Base-by-base conservation (phyloP, 2,113 vertebrate species). In the Aramus guarauna region DNA sequence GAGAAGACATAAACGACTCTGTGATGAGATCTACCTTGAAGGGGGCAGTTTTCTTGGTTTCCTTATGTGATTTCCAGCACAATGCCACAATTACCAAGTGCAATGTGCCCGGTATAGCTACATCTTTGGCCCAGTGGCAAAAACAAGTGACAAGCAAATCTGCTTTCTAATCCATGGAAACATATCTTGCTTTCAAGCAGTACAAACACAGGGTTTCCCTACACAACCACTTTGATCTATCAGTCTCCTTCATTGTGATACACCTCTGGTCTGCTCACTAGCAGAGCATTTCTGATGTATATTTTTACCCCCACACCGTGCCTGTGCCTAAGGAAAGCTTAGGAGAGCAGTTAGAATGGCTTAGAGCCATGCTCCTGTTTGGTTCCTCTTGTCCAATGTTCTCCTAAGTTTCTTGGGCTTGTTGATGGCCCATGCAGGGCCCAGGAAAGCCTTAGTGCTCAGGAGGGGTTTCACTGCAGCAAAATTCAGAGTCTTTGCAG, bases 351-450 rank as follows among this genome's bases (percentile, higher is more conserved):
- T 20, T 27, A 62, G n/a, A 36, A 32, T 1, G 4, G 17, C 85
- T 81, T 59, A 72, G 58, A 77, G 20, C 20, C 17, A 12, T 37
- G 34, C 1, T 63, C 9, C 36, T 5, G 3, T 52, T 78, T 60
- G 67, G 15, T 68, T 5, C 77, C 50, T 53, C 72, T 83, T 2
- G 2, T 22, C 5, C 11, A 50, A 4, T 13, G 12, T 59, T 64
- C 58, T 93, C 34, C 55, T 41, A 27, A 52, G 30, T 77, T 23
- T 53, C 18, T 41, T 37, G 16, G 52, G 20, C 11, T 12, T 3
- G 11, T 11, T 75, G 62, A 41, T 50, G 36, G 22, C 22, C 0
- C 10, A 2, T 12, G 4, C 1, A 7, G 21, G 22, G 34, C 24
- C 22, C 36, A 27, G 43, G 16, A 77, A 12, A 60, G 27, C 53